Percentiles rank a stretch among this genome's conserved stretches.
These are phyloP conservation scores for Troilus luridus DNA, from an alignment of 2,888 invertebrate species.

Conservation along the genomic window DNA sequence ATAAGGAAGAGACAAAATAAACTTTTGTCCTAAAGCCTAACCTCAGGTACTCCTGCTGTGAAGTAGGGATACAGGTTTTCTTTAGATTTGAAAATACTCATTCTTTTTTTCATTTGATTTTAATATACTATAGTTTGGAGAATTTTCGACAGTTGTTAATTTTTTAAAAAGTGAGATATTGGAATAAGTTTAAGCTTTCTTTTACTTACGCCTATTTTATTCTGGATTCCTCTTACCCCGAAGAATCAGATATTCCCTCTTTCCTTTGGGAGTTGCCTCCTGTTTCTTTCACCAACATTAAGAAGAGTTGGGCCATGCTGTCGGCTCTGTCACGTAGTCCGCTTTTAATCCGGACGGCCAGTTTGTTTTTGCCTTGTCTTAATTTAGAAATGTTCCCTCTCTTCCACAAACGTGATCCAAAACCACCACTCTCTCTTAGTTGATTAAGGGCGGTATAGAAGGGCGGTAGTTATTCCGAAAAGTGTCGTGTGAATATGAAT, in stretches of 20 bases:
- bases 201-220: neutral
- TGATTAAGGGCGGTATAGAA: neutral
- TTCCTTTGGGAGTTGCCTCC: neutral
- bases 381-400: constrained; percentile 34
- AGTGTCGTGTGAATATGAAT: neutral
- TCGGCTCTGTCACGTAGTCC: neutral
- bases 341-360: neutral
- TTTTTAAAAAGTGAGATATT: neutral
- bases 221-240: neutral
- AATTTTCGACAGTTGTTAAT: neutral
- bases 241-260: neutral
- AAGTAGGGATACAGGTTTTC: no score
- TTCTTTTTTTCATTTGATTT: neutral
- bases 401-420: constrained; percentile 10
- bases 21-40: no score
- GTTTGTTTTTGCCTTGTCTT: constrained; percentile 37
- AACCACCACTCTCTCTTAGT: neutral
- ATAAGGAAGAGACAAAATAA: no score
- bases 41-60: no score
- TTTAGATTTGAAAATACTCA: no score
- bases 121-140: neutral
- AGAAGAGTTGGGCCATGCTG: neutral
- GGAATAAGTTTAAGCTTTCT: neutral
- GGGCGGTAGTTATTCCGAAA: neutral
- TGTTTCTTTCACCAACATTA: neutral